Evolutionary conservation across 2,113 vertebrate genomes (phyloP), one percentile per base, ranked within the genome.

Genomic region (Halcyon senegalensis): DNA sequence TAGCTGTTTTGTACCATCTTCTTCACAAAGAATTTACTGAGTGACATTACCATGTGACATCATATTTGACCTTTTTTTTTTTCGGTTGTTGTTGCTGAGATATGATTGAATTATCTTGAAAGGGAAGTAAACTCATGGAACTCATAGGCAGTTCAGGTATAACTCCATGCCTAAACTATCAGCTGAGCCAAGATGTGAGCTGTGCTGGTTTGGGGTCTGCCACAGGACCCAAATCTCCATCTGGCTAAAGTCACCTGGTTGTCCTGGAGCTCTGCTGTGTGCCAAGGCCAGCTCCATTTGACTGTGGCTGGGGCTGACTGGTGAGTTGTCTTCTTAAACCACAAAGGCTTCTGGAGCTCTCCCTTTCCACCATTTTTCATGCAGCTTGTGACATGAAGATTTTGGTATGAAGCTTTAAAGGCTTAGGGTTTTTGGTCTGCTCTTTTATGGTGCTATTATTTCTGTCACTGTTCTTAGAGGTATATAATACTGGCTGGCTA

Each of bases 231-330:
- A 37, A 17, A 25, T 23, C 35, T 85, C 35, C 23, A 13, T 25
- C 16, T 35, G 48, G 41, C 68, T 63, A 11, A 79, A 63, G 37
- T 44, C 55, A 80, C 62, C 43, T 55, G 72, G 23, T 55, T 77
- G 58, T 43, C 64, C 69, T 33, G 37, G 30, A 76, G 43, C 37
- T 70, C 44, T 72, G 64, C 76, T 35, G 25, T 31, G 11, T 31
- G 30, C 28, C 76, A 77, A 28, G 44, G n/a, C n/a, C 39, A 51
- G 51, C 44, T 33, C 39, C 1, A 1, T 46, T 31, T 41, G 31
- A 15, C 51, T 2, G 0, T 37, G 82, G 7, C 44, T 1, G 0
- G 18, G 21, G 39, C 55, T 46, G 39, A 62, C 23, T 39, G 28
- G 10, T 16, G 33, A 33, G 48, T 16, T 27, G 46, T 37, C 48